Base-by-base conservation (phyloP, 2,888 invertebrate genomes). In the Gymnoscelis rufifasciata region DNA sequence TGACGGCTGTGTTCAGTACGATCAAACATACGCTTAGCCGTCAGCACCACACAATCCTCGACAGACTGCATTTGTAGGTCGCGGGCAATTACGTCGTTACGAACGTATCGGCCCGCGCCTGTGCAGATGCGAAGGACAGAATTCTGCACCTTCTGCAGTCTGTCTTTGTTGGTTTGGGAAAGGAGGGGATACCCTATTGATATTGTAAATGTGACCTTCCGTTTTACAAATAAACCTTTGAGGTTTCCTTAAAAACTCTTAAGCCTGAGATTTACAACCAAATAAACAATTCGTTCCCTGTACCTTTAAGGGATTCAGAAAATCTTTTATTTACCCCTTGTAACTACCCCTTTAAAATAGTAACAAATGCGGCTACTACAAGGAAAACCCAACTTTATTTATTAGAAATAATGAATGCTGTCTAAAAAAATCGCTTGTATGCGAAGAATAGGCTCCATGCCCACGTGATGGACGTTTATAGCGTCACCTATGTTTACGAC, bases 271-370 rank as follows among this genome's bases (percentile, higher is more conserved):
- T 33, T 33, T 33, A 33, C n/a, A 33, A 33, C 31, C 8, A 38
- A 42, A 65, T 53, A 40, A 56, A 74, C 58, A 69, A 78, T 71
- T 71, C 59, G 63, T 70, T 66, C 55, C 47, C 54, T 43, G 50
- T 69, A 71, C 52, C 57, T 59, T 23, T 45, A 52, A 49, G 43
- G 58, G 65, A 57, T 56, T 59, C 53, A 55, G 71, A 73, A 73
- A 73, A 67, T 54, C 73, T 75, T 77, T 42, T 50, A 45, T 50
- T 50, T 64, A 68, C 68, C 64, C 62, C 72, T 74, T 71, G 72
- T 71, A 71, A 61, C 68, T 46, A 75, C 74, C 71, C 68, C 71
- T 73, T 68, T 33, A 5, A 33, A 33, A 6, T 0, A 19, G 19
- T 19, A n/a, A n/a, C 0, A 33, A 15, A 33, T 15, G 14, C 31